phyloP scores from a whole-genome alignment of 2,797 vertebrate genomes.

The Saguinus oedipus region DNA sequence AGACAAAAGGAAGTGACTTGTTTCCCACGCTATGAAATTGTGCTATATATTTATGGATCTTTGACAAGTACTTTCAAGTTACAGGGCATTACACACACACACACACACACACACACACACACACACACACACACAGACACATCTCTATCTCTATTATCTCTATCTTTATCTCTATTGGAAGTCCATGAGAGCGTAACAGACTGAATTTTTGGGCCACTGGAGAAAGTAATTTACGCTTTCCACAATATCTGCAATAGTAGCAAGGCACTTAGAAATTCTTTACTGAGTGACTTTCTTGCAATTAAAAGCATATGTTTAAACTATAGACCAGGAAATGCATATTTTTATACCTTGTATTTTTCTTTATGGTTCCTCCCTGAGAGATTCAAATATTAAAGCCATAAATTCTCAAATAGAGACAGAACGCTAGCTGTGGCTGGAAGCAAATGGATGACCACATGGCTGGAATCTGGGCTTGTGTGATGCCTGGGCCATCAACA shows the following conservation, averaged over 20 bases:
- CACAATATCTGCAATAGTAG: neutral
- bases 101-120: no score
- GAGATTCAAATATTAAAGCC: conserved; percentile 66
- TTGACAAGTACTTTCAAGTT: conserved; percentile 5
- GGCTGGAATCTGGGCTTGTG: neutral
- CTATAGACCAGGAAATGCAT: conserved; percentile 25
- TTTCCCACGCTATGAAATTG: neutral
- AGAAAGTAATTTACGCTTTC: neutral
- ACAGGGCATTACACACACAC: neutral
- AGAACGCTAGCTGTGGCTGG: neutral
- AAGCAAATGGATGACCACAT: neutral
- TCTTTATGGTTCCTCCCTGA: conserved; percentile 37
- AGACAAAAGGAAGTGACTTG: neutral
- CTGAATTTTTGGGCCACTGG: neutral
- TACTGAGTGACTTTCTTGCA: neutral
- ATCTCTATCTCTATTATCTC: neutral
- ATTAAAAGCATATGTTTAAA: conserved; percentile 64
- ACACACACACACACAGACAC: neutral
- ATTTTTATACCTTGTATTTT: conserved; percentile 53
- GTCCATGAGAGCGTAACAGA: neutral
- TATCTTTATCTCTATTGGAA: neutral
- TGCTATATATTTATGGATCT: neutral
- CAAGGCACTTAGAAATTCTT: neutral
- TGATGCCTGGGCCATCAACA: neutral
- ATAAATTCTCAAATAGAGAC: conserved; percentile 46